phyloP scores from a whole-genome alignment of 2,113 vertebrate species.

The Dicaeum eximium region DNA sequence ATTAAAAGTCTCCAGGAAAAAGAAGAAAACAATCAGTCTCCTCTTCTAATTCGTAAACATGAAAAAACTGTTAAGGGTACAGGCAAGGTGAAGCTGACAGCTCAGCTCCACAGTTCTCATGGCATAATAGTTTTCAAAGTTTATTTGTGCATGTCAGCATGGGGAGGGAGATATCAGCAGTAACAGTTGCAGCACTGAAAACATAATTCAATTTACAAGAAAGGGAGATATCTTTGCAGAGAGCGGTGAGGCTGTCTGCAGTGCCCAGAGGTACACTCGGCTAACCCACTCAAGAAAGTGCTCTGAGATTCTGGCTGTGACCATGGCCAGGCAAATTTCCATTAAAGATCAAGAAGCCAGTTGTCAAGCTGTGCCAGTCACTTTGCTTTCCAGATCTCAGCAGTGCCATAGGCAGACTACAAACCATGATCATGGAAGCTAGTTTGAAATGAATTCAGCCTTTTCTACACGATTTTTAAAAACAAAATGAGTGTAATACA shows the following conservation, averaged over 20 bases:
- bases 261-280: not conserved
- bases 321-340: not conserved
- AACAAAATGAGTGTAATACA: not conserved
- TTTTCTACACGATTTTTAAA: not conserved
- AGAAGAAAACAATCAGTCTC: not conserved
- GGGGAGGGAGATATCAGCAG: not conserved
- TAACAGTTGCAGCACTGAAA: not conserved
- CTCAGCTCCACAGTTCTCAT: not conserved
- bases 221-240: not conserved
- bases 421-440: not conserved
- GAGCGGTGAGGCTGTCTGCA: not conserved
- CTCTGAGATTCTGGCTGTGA: not conserved
- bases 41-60: not conserved
- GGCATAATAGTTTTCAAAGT: not conserved
- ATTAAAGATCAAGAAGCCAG: not conserved
- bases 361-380: not conserved
- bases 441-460: not conserved
- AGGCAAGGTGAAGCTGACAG: not conserved
- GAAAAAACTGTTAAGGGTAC: not conserved
- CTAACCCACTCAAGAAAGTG: accelerated
- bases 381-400: not conserved
- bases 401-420: not conserved
- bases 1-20: not conserved
- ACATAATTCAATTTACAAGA: not conserved
- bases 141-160: not conserved